Percentiles rank a stretch among this genome's conserved stretches.
Conservation (phyloP, 2,797 vertebrate species). For the Neomorphus geoffroyi region DNA sequence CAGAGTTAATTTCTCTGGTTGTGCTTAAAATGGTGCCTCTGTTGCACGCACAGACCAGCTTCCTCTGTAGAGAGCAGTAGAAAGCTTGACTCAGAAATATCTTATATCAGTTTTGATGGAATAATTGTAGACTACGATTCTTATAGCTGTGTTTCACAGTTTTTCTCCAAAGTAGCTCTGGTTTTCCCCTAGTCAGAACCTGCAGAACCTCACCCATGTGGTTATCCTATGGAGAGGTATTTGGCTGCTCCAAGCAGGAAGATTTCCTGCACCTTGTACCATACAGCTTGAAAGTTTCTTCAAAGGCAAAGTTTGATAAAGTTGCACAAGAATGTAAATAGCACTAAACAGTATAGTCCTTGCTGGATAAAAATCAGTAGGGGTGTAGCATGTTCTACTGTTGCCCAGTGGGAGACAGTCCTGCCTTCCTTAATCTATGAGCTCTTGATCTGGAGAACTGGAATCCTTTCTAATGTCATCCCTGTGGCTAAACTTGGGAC, state of each 20-base stretch:
- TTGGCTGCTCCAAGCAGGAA: neutral
- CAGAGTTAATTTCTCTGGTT: neutral
- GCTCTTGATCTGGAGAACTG: neutral
- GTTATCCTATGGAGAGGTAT: neutral
- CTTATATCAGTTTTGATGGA: neutral
- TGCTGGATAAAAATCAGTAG: neutral
- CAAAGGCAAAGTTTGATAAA: neutral
- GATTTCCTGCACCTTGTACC: neutral
- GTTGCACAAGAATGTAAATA: neutral
- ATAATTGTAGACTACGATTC: neutral
- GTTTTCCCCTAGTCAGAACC: neutral
- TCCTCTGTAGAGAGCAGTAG: slow-evolving; percentile 32
- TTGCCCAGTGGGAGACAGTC: neutral
- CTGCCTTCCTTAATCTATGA: neutral
- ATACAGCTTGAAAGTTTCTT: neutral
- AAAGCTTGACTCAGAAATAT: neutral
- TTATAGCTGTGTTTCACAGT: neutral
- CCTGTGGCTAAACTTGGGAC: neutral
- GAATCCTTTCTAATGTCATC: neutral
- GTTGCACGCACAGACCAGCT: slow-evolving; percentile 21
- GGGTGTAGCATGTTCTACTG: rapidly evolving
- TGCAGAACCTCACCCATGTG: neutral
- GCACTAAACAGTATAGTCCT: neutral
- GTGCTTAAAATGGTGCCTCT: slow-evolving; percentile 51
- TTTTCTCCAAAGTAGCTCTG: neutral